Evolutionary conservation across 2,888 invertebrate genomes (phyloP).

Genomic region (Trypoxylon attenuatum): DNA sequence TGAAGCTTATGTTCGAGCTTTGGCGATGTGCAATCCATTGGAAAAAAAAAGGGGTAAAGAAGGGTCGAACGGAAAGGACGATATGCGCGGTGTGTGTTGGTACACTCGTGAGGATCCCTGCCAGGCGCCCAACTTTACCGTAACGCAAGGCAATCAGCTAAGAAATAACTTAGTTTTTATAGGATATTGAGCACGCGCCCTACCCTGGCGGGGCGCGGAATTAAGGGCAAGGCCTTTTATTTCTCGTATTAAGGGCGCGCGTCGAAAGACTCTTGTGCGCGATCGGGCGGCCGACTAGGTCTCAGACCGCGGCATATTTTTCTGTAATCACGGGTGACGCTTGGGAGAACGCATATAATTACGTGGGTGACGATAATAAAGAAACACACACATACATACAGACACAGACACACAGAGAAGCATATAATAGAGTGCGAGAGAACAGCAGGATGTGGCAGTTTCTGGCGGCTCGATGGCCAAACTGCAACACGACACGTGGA

Average conservation of each 20-base stretch:
- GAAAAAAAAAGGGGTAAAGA: neutral
- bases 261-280: constrained; percentile 25
- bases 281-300: constrained; percentile 31
- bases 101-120: constrained; percentile 38
- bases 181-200: constrained; percentile 69
- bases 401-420: neutral
- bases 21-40: neutral
- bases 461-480: too few species aligned
- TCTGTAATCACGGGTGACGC: constrained; percentile 39
- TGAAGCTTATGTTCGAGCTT: too few species aligned
- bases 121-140: constrained; percentile 65
- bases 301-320: constrained; percentile 39
- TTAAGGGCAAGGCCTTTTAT: constrained; percentile 47
- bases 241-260: constrained; percentile 37
- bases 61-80: neutral
- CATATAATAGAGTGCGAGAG: neutral
- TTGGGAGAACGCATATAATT: constrained; percentile 16
- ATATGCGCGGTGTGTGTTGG: neutral
- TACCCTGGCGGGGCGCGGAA: constrained; percentile 45
- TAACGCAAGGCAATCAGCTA: constrained; percentile 75
- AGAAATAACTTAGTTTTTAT: constrained; percentile 75
- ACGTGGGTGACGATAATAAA: constrained; percentile 12
- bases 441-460: too few species aligned
- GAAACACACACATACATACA: neutral
- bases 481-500: too few species aligned